Percentiles rank a stretch among this genome's conserved stretches.
Evolutionary conservation across 2,888 invertebrate genomes (phyloP).

Genomic region (Pelosia muscerda): DNA sequence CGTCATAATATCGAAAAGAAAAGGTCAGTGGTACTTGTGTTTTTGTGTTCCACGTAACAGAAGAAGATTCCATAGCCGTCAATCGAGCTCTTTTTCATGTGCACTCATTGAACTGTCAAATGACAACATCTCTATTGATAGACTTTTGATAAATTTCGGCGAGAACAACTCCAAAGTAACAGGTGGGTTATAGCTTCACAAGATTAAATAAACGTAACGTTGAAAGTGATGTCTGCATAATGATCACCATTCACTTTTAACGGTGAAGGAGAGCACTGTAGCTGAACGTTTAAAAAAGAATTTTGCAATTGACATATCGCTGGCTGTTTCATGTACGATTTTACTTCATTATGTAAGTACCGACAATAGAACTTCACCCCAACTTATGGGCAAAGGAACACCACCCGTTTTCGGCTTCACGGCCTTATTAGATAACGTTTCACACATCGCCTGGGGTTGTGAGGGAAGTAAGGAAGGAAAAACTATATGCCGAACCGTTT

Average conservation of each 20-base stretch:
- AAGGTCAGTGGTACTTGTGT: no score
- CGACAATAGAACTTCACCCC: no score
- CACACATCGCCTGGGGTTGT: background rate
- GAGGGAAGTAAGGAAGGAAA: background rate
- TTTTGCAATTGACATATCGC: background rate
- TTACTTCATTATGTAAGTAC: background rate
- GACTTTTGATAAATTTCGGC: background rate
- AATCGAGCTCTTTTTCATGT: background rate
- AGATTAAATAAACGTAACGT: background rate
- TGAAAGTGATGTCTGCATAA: background rate
- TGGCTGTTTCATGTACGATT: background rate
- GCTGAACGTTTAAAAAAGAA: background rate
- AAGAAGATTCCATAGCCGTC: background rate
- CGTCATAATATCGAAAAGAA: no score
- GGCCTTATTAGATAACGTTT: background rate
- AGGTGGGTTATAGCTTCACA: background rate
- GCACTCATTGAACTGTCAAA: no score
- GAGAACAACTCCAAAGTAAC: background rate
- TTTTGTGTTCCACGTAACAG: no score
- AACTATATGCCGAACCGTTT: background rate
- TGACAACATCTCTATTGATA: no score
- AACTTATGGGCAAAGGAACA: no score
- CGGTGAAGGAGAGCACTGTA: conserved; percentile 1
- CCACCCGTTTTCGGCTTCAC: no score
- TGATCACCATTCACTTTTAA: background rate